Percentiles rank a stretch among this genome's conserved stretches.
These are phyloP conservation scores for Rhinatrema bivittatum DNA, from an alignment of 2,797 vertebrate genomes.

Conservation along the genomic window DNA sequence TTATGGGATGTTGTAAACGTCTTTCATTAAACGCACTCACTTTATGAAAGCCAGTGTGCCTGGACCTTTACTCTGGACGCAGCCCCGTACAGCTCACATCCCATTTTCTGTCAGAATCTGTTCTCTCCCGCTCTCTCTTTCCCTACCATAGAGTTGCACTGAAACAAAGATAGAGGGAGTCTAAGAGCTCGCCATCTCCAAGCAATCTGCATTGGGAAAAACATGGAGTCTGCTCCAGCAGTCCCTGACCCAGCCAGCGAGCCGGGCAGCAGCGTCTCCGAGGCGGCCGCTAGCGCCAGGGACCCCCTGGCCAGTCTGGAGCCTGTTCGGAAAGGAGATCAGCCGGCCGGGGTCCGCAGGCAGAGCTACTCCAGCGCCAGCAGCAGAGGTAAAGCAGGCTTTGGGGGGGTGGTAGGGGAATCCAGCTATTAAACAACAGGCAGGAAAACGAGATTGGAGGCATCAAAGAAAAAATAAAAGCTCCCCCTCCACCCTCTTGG, in stretches of 20 bases:
- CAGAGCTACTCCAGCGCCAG: conserved; percentile 85
- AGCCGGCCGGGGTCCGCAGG: conserved; percentile 78
- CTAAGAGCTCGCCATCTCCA: conserved; percentile 73
- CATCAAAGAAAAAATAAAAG: conserved; percentile 3
- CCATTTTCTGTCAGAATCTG: too few species aligned
- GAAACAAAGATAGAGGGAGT: conserved; percentile 81
- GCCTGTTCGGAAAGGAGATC: conserved; percentile 84
- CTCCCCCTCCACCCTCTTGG: conserved; percentile 8
- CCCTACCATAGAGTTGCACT: conserved; percentile 74
- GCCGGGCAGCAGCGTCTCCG: conserved; percentile 86
- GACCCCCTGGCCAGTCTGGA: conserved; percentile 88
- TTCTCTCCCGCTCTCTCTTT: conserved; percentile 37
- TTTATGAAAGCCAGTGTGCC: too few species aligned
- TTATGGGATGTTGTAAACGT: too few species aligned
- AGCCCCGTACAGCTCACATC: too few species aligned
- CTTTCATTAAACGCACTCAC: too few species aligned
- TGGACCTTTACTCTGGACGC: too few species aligned
- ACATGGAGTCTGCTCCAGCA: conserved; percentile 95
- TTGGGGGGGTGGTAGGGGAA: conserved; percentile 10
- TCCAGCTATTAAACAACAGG: conserved; percentile 15
- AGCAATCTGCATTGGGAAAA: conserved; percentile 74
- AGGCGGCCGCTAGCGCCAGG: conserved; percentile 83
- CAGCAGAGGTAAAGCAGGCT: conserved; percentile 70
- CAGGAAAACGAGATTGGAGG: neutral
- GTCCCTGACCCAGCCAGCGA: conserved; percentile 90